Evolutionary conservation across 1,140 invertebrate genomes (phyloP), one percentile per base, ranked within the genome.

Genomic region (Gonioctena quinquepunctata): DNA sequence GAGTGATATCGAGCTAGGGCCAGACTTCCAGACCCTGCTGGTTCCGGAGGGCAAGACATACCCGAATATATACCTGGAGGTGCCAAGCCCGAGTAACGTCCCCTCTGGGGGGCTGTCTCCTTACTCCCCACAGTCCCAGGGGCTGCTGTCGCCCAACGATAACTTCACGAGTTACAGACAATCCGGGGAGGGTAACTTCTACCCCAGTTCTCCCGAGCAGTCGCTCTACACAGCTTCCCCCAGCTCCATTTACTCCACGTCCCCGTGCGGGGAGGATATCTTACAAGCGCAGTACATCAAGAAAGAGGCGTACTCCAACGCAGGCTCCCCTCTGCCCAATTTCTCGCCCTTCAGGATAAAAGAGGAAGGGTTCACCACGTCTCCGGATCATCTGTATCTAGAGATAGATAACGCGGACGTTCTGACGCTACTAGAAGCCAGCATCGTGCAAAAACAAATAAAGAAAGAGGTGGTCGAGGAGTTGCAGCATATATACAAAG

Each of bases 401-500:
- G 27, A 60, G 60, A 49, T 59, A 18, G 65, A 73, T 18, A 57
- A 61, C 59, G 13, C 54, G 6, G 71, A 74, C 61, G 69, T 79
- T 11, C 28, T 77, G 3, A 69, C 73, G 21, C 52, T 77, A 28
- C 66, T 79, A 42, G 76, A 74, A 27, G 70, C 69, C 22, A 60
- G 33, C 8, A 49, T 68, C n/a, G n/a, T 73, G 28, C 72, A 79
- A 23, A 81, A 80, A 67, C 72, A 73, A 68, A 80, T 82, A 19
- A 82, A 82, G 66, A 77, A 82, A 62, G 81, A 82, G 59, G 75
- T 72, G 22, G 76, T 79, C 0, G 76, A 79, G 2, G 79, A 79
- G 22, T 81, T 88, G 13, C 76, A 85, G 5, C 83, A 84, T 1
- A 84, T 87, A 52, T 84, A 85, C 54, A 84, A 84, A 81, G 66